Conservation (phyloP, 2,113 vertebrate genomes). For the Tetrax tetrax region DNA sequence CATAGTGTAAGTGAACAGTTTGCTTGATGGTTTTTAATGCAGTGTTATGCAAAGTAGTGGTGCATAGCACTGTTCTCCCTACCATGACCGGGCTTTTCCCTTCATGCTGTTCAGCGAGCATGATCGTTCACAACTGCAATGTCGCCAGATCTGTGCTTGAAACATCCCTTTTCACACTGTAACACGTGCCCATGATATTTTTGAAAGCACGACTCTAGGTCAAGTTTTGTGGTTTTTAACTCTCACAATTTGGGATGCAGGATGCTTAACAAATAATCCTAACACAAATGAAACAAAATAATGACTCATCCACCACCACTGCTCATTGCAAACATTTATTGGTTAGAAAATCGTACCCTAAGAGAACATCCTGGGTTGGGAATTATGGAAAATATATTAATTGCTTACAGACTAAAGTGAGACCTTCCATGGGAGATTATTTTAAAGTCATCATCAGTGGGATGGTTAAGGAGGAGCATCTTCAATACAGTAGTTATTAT, state of each 20-base stretch:
- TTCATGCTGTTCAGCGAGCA: neutral
- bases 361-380: neutral
- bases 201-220: neutral
- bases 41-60: neutral
- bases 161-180: neutral
- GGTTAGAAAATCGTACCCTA: neutral
- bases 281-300: neutral
- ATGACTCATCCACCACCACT: neutral
- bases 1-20: neutral
- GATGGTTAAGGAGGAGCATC: neutral
- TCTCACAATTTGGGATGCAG: neutral
- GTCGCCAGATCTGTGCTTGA: neutral
- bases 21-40: neutral
- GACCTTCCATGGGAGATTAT: neutral
- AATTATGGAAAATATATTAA: neutral
- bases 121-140: neutral
- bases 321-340: neutral
- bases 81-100: neutral
- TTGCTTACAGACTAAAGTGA: neutral
- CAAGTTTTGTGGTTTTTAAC: neutral
- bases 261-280: neutral
- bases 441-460: neutral
- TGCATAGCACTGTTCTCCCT: neutral
- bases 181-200: rapidly evolving
- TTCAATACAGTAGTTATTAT: neutral